phyloP scores from a whole-genome alignment of 2,797 vertebrate species.

The Notamacropus eugenii region DNA sequence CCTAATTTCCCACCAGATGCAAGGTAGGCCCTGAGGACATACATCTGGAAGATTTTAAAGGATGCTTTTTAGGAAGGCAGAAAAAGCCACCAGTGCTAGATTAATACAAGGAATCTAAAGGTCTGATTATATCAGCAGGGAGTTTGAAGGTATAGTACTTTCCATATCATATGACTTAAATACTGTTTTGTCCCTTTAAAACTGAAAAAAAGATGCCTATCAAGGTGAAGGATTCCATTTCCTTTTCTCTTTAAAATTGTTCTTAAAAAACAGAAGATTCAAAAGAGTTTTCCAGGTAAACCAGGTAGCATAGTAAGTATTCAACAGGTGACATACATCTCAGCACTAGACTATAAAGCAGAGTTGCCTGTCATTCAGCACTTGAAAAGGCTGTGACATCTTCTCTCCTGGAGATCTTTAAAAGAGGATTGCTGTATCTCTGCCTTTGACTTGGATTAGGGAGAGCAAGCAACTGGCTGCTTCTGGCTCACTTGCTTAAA shows the following conservation, averaged over 20 bases:
- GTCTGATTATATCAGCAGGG: neutral
- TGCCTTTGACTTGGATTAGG: neutral
- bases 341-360: neutral
- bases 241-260: neutral
- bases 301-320: neutral
- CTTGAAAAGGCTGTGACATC: neutral
- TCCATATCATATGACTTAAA: neutral
- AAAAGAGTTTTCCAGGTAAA: neutral
- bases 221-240: neutral
- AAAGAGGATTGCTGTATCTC: neutral
- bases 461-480: neutral
- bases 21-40: neutral
- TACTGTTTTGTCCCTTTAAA: neutral
- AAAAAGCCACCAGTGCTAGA: neutral
- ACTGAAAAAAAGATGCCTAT: neutral
- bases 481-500: neutral
- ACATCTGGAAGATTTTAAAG: neutral
- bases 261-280: neutral
- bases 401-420: neutral
- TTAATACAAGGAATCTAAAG: neutral
- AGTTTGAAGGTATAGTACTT: neutral
- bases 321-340: neutral
- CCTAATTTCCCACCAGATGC: neutral
- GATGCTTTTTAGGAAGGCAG: neutral
- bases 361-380: neutral